Evolutionary conservation across 2,888 invertebrate species (phyloP).

Genomic region (Sicus ferrugineus): DNA sequence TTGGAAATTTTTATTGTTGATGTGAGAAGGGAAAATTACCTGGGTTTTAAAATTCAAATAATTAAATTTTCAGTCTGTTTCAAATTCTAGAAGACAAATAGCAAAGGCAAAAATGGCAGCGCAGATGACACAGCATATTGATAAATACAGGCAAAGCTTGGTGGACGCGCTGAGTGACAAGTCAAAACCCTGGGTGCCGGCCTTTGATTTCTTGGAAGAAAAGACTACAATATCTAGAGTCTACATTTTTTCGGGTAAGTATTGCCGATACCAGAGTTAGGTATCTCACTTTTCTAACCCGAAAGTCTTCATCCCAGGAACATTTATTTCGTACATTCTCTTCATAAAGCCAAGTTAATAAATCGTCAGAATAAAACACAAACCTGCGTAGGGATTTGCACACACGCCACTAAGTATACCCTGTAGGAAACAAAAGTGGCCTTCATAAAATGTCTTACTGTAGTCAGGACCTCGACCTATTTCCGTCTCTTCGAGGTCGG

Average conservation of each 20-base stretch:
- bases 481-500: too few species aligned
- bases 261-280: too few species aligned
- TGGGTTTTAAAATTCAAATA: not conserved
- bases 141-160: constrained; percentile 69
- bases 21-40: not conserved
- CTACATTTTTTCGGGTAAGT: constrained; percentile 82
- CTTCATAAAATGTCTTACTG: too few species aligned
- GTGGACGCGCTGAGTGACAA: constrained; percentile 72
- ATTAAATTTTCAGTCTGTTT: constrained; percentile 1
- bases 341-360: too few species aligned
- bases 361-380: too few species aligned
- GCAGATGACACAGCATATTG: constrained; percentile 50
- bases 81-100: not conserved
- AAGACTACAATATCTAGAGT: constrained; percentile 78
- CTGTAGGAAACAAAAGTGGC: too few species aligned
- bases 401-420: too few species aligned
- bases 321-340: too few species aligned
- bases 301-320: too few species aligned
- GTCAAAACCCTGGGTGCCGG: constrained; percentile 75
- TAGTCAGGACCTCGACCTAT: too few species aligned
- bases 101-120: constrained; percentile 40
- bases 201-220: constrained; percentile 73
- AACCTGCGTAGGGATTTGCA: too few species aligned
- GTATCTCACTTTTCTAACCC: too few species aligned
- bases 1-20: not conserved